Conservation (phyloP, 1,140 invertebrate genomes). For the Theocolax elegans region DNA sequence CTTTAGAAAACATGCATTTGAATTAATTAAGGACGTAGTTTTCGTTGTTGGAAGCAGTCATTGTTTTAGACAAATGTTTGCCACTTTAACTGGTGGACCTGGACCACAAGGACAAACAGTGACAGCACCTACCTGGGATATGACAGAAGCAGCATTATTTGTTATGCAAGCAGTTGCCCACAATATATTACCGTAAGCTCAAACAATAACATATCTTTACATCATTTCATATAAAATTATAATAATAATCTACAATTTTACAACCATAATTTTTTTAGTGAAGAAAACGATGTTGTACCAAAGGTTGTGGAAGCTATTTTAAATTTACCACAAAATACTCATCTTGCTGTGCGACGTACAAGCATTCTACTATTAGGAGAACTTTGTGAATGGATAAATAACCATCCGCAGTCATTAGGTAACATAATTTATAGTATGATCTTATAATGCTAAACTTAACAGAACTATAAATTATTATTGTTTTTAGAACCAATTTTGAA, state of each 20-base stretch:
- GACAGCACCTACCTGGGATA: conserved; percentile 83
- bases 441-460: not conserved
- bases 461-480: conserved; percentile 17
- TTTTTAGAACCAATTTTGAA: conserved; percentile 80
- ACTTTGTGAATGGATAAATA: conserved; percentile 94
- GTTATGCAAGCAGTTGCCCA: conserved; percentile 96
- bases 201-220: too few relatives aligned
- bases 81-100: conserved; percentile 68
- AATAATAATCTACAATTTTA: conserved; percentile 25
- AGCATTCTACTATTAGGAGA: conserved; percentile 91
- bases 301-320: conserved; percentile 93
- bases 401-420: conserved; percentile 83
- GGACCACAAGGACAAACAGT: conserved; percentile 51
- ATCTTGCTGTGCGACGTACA: conserved; percentile 89
- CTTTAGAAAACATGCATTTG: conserved; percentile 89
- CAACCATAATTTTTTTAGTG: conserved; percentile 70
- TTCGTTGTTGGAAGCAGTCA: conserved; percentile 94
- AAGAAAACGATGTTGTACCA: conserved; percentile 91
- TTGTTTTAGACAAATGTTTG: conserved; percentile 92
- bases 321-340: conserved; percentile 83
- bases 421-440: conserved; percentile 40
- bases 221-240: conserved; percentile 14
- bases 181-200: conserved; percentile 95
- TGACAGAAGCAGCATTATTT: conserved; percentile 93
- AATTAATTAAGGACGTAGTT: conserved; percentile 96